Evolutionary conservation across 2,113 vertebrate species (phyloP), one percentile per base, ranked within the genome.

Genomic region (Lichenostomus cassidix): DNA sequence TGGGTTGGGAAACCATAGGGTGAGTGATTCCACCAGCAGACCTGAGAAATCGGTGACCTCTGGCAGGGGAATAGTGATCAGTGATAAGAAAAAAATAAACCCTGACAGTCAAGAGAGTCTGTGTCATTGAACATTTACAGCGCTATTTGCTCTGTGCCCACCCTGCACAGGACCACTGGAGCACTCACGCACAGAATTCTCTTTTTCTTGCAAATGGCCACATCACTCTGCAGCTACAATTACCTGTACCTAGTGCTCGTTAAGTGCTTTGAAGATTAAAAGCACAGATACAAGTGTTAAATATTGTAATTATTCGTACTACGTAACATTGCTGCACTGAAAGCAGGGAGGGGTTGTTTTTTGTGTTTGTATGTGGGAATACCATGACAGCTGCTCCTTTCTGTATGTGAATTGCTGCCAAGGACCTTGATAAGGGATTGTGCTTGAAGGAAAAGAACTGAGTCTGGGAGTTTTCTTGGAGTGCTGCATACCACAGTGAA

Each of bases 231-330:
- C 89, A 93, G 67, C 78, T 80, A 89, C 92, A 92, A 94, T 92
- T 95, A 95, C 89, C 89, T 81, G 70, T 55, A 89, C 55, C 87
- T 73, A 78, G 84, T 29, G 55, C 93, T 96, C 2, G 47, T 94
- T 91, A 96, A 92, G 52, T 88, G 75, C 91, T 95, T 92, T 94
- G 93, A 87, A 97, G 96, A 97, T 96, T 91, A 89, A 91, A 95
- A 94, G 69, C 31, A 5, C 50, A 96, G 96, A 97, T 97, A 96
- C 94, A 96, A 94, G 89, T 91, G 90, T 92, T 95, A 95, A 97
- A 95, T 95, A 96, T 93, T 96, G 95, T 95, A 97, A 97, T 97
- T 96, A 97, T 95, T 90, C 90, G 2, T 95, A 78, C 94, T 96
- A 95, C 70, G 79, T 92, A 95, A 95, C 78, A 94, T 37, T n/a